Evolutionary conservation across 1,140 invertebrate genomes (phyloP).

Genomic region (Hirudo medicinalis): DNA sequence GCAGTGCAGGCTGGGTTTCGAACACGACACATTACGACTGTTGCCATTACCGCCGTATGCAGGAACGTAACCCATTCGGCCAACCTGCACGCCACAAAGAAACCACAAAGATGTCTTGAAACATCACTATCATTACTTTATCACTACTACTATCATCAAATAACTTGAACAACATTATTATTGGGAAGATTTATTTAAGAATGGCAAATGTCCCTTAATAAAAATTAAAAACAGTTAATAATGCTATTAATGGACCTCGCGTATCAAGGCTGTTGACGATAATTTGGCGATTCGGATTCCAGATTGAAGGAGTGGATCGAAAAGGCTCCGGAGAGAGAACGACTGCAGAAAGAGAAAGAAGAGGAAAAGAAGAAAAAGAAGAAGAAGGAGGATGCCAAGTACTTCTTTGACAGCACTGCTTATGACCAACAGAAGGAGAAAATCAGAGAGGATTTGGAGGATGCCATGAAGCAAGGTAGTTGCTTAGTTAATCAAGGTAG

Average conservation of each 20-base stretch:
- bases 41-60: no score
- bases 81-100: no score
- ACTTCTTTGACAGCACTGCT: slow-evolving; percentile 62
- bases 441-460: slow-evolving; percentile 61
- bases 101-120: no score
- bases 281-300: slow-evolving; percentile 3
- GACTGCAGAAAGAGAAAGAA: slow-evolving; percentile 37
- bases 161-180: no score
- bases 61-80: no score
- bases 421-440: slow-evolving; percentile 64
- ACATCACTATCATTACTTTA: no score
- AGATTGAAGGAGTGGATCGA: slow-evolving; percentile 72
- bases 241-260: not conserved
- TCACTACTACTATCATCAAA: no score
- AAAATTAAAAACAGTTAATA: not conserved
- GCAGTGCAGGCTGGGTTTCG: no score
- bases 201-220: not conserved
- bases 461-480: slow-evolving; percentile 62
- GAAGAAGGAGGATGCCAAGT: slow-evolving; percentile 53
- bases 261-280: not conserved
- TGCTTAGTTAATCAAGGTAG: not conserved
- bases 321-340: slow-evolving; percentile 63
- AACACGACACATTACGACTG: no score
- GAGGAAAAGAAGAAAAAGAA: slow-evolving; percentile 63
- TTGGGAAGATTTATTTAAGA: no score